Evolutionary conservation across 2,888 invertebrate genomes (phyloP).

Genomic region (Disparrhopalites patrizii): DNA sequence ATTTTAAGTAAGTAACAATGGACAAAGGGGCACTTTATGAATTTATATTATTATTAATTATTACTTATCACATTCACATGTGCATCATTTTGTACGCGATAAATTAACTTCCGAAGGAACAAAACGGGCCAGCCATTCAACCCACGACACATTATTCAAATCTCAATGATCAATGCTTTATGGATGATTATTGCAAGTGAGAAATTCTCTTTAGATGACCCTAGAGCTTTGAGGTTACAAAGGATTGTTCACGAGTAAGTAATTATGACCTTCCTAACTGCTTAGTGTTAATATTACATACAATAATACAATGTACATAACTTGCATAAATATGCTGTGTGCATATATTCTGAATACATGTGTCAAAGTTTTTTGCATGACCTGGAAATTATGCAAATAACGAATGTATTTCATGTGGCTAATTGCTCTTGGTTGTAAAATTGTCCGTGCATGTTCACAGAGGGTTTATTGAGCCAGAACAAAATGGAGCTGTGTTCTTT

Average conservation of each 20-base stretch:
- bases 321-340: no score
- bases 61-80: not conserved
- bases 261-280: no score
- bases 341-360: no score
- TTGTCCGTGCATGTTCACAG: constrained; percentile 10
- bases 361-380: no score
- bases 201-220: constrained; percentile 36
- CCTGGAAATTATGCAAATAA: not conserved
- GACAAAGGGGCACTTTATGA: not conserved
- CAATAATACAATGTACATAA: no score
- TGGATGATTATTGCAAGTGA: constrained; percentile 40
- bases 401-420: not conserved
- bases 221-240: constrained; percentile 31
- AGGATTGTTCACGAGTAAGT: constrained; percentile 33
- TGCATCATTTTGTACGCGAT: not conserved
- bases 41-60: not conserved
- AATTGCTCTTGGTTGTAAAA: not conserved
- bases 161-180: constrained; percentile 40
- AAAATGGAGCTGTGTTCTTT: constrained; percentile 38
- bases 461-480: constrained; percentile 44
- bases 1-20: constrained; percentile 25
- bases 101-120: constrained; percentile 12
- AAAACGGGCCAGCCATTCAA: constrained; percentile 22
- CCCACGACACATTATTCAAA: constrained; percentile 30
- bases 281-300: no score